phyloP scores from a whole-genome alignment of 2,113 vertebrate genomes.

The Oostethus manadensis region DNA sequence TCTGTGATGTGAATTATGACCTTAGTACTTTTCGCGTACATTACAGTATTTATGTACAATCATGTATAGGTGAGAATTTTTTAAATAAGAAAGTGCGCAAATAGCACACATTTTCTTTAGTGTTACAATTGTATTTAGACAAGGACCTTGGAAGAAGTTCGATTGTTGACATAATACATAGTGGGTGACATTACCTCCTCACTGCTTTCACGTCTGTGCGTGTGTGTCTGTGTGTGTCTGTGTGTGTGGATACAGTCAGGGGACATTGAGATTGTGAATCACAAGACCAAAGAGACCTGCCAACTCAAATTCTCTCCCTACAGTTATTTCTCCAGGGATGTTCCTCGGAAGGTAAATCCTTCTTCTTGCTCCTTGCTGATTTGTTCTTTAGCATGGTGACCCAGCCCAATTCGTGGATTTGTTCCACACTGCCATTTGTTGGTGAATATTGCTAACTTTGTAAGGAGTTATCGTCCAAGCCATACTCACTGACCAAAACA shows the following conservation, averaged over 20 bases:
- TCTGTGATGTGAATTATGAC: too few species aligned
- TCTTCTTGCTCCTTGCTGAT: neutral
- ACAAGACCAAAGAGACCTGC: constrained; percentile 93
- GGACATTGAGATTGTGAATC: constrained; percentile 96
- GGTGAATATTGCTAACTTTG: constrained; percentile 20
- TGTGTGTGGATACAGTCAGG: constrained; percentile 77
- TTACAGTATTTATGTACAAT: too few species aligned
- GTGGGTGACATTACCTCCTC: too few species aligned
- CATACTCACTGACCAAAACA: neutral
- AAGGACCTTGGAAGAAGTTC: too few species aligned
- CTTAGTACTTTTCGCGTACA: too few species aligned
- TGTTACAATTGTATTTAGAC: too few species aligned
- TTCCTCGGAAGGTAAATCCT: constrained; percentile 83
- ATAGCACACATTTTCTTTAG: too few species aligned
- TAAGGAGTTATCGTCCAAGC: neutral
- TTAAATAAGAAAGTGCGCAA: too few species aligned
- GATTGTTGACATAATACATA: too few species aligned
- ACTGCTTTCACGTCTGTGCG: neutral
- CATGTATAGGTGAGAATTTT: too few species aligned
- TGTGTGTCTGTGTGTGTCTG: constrained; percentile 11
- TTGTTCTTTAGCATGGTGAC: neutral
- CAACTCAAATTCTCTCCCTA: constrained; percentile 97
- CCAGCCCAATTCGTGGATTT: constrained; percentile 1
- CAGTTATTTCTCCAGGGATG: constrained; percentile 97
- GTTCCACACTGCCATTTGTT: constrained; percentile 53